phyloP scores from a whole-genome alignment of 2,888 invertebrate species.

The Seira ritae region DNA sequence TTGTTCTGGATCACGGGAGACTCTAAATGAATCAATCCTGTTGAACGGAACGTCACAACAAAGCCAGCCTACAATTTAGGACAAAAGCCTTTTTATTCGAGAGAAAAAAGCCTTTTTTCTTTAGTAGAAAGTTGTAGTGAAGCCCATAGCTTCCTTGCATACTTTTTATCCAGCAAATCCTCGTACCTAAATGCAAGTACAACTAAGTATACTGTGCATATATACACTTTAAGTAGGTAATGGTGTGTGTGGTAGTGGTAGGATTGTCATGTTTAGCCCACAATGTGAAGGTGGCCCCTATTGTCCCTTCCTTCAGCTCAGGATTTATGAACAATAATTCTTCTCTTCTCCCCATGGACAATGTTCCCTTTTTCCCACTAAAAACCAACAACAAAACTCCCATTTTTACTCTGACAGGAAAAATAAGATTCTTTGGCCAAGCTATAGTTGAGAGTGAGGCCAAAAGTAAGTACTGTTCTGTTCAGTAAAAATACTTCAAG shows the following conservation, averaged over 20 bases:
- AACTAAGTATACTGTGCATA: no score
- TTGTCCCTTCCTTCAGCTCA: slow-evolving; percentile 64
- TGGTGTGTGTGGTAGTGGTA: slow-evolving; percentile 13
- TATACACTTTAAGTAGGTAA: not conserved
- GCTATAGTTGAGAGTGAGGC: not conserved
- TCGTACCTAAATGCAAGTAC: no score
- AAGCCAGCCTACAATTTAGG: slow-evolving; percentile 46
- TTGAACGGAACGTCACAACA: slow-evolving; percentile 38
- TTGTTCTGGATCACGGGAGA: slow-evolving; percentile 55
- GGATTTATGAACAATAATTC: slow-evolving; percentile 69
- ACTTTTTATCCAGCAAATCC: not conserved
- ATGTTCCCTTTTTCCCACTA: slow-evolving; percentile 41
- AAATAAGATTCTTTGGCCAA: not conserved
- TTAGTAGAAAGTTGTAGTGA: not conserved
- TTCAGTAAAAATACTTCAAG: slow-evolving; percentile 6
- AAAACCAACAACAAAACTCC: slow-evolving; percentile 61
- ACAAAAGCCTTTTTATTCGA: not conserved
- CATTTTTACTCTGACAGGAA: slow-evolving; percentile 37
- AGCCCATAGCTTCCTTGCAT: not conserved
- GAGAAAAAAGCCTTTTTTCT: not conserved
- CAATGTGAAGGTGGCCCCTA: slow-evolving; percentile 65
- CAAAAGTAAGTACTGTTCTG: not conserved
- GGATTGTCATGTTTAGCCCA: slow-evolving; percentile 55
- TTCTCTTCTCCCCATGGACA: slow-evolving; percentile 63
- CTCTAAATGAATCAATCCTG: slow-evolving; percentile 35